Conservation (phyloP, 2,113 vertebrate species). For the Lepus timidus region DNA sequence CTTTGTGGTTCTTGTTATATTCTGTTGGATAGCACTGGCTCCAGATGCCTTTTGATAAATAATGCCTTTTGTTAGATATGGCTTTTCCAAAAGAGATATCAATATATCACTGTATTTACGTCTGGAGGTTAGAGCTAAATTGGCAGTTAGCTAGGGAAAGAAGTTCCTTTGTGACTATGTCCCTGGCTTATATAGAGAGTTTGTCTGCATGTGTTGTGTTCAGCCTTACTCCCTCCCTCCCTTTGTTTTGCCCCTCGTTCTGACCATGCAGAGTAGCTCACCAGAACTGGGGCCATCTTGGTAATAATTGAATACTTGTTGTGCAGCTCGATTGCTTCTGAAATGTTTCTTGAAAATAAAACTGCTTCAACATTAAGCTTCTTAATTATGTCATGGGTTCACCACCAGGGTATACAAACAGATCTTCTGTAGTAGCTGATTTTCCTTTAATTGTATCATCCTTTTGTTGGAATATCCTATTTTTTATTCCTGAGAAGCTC, state of each 20-base stretch:
- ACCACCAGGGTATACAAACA: conserved; percentile 57
- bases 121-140: neutral
- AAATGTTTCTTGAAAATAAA: conserved; percentile 68
- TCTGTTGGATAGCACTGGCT: neutral
- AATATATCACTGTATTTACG: neutral
- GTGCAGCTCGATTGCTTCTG: conserved; percentile 34
- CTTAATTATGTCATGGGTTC: conserved; percentile 63
- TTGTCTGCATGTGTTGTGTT: neutral
- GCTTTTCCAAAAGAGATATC: neutral
- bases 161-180: neutral
- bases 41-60: neutral
- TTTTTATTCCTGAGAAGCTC: conserved; percentile 71
- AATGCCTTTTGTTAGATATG: conserved; percentile 28
- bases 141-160: neutral
- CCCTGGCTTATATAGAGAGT: neutral
- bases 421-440: conserved; percentile 61
- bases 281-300: neutral
- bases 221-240: neutral
- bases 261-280: neutral
- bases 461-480: conserved; percentile 63
- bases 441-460: conserved; percentile 67
- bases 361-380: conserved; percentile 61
- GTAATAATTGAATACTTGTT: neutral
- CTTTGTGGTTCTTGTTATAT: neutral
- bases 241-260: neutral